Base-by-base conservation (phyloP, 2,113 vertebrate genomes). In the Anolis carolinensis region DNA sequence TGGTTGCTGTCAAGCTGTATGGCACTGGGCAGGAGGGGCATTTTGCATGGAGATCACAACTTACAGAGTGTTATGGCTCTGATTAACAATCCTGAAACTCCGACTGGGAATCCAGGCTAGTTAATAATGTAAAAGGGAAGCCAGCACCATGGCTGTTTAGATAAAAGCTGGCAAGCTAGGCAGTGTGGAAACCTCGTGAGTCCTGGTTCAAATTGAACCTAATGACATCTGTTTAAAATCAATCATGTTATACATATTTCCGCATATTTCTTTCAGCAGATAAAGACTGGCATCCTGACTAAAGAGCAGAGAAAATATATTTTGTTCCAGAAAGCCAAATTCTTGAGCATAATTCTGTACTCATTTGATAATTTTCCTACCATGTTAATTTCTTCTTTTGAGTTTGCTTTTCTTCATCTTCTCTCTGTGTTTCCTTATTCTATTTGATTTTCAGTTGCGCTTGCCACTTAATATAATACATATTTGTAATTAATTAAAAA, bases 231-330 rank as follows among this genome's bases (percentile, higher is more conserved):
- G n/a, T 83, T 23, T 18, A 34, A 89, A 87, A 83, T 44, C 0
- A 25, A 78, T 79, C 7, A 23, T 16, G 10, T 55, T n/a, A 2
- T 36, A 2, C 34, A 52, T 48, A 34, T 70, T 78, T 59, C 1
- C 83, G 34, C 68, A 76, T 7, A 89, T 80, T 81, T 39, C 55
- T 77, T 91, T 85, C 62, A 83, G 52, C 25, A 32, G 8, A 74
- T 10, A 86, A 67, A 78, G 80, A 6, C 70, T 0, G 48, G 34
- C 76, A 39, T 83, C 84, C 44, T 87, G 90, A 81, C 30, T n/a
- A 70, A 85, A 79, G 0, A 55, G 8, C 50, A 9, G 4, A 27
- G 36, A 85, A 34, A 82, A 78, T 5, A 18, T 0, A 79, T 32
- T 59, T 0, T 39, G 11, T 80, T 86, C 36, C 39, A 32, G 4